Evolutionary conservation across 2,888 invertebrate genomes (phyloP).

Genomic region (Parthenolecanium corni): DNA sequence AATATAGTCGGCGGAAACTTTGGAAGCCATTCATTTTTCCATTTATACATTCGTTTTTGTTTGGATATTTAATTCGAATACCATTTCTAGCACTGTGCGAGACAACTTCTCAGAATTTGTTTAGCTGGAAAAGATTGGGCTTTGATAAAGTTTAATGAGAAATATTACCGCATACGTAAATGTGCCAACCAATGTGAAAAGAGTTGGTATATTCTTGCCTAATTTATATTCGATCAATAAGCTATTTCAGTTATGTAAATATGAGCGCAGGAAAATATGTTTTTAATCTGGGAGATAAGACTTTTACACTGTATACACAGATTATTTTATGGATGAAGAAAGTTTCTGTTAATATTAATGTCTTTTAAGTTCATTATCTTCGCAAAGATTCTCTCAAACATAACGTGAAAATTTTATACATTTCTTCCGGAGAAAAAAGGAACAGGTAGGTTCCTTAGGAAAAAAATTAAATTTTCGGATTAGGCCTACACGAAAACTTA

Average conservation of each 20-base stretch:
- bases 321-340: conserved; percentile 22
- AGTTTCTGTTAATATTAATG: conserved; percentile 23
- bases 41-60: too few relatives aligned
- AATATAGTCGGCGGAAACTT: too few relatives aligned
- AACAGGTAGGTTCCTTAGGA: too few relatives aligned
- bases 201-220: not conserved
- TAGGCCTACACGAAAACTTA: too few relatives aligned
- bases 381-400: conserved; percentile 16
- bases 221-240: conserved; percentile 25
- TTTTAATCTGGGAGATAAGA: conserved; percentile 24
- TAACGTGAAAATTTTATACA: conserved; percentile 6
- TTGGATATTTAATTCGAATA: too few relatives aligned
- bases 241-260: conserved; percentile 12
- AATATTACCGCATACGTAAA: not conserved
- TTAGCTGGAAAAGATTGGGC: too few relatives aligned
- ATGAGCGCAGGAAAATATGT: conserved; percentile 14
- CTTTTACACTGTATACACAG: conserved; percentile 7
- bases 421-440: not conserved
- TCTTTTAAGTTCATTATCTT: conserved; percentile 23
- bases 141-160: not conserved
- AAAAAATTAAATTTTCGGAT: too few relatives aligned
- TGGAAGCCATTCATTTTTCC: too few relatives aligned
- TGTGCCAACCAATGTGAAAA: too few relatives aligned
- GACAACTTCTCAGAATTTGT: too few relatives aligned
- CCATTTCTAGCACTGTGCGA: too few relatives aligned